phyloP scores from a whole-genome alignment of 1,140 invertebrate genomes.

The Ceratosolen solmsi region DNA sequence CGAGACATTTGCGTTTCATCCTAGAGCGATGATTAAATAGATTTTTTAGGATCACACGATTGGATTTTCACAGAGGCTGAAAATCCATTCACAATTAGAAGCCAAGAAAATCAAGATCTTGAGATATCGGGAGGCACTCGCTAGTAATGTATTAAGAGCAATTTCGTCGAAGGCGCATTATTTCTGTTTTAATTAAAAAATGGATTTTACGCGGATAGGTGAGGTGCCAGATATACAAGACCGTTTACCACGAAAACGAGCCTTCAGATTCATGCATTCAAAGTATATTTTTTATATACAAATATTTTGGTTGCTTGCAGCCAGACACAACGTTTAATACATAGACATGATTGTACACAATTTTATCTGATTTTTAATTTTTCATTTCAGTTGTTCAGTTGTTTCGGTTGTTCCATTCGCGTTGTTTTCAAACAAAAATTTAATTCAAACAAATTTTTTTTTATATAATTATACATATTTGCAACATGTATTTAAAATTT shows the following conservation, averaged over 20 bases:
- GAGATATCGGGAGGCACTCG: neutral
- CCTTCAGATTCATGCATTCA: neutral
- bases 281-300: neutral
- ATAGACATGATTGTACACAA: too few relatives aligned
- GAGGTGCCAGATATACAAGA: neutral
- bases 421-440: too few relatives aligned
- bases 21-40: constrained; percentile 2
- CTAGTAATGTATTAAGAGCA: constrained; percentile 9
- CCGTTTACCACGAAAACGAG: neutral
- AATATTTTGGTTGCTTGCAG: neutral
- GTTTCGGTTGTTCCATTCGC: too few relatives aligned
- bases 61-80: neutral
- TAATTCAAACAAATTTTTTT: too few relatives aligned
- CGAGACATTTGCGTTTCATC: neutral
- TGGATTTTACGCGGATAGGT: neutral
- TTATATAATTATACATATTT: too few relatives aligned
- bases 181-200: constrained; percentile 2
- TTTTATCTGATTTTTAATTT: too few relatives aligned
- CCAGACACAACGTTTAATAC: too few relatives aligned
- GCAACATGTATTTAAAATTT: too few relatives aligned
- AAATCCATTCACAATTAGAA: constrained; percentile 8
- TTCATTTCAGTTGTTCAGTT: too few relatives aligned
- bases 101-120: constrained; percentile 1
- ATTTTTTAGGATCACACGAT: constrained; percentile 2
- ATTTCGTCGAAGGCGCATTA: constrained; percentile 13